Base-by-base conservation (phyloP, 2,888 invertebrate genomes). In the Morpho deidamia region DNA sequence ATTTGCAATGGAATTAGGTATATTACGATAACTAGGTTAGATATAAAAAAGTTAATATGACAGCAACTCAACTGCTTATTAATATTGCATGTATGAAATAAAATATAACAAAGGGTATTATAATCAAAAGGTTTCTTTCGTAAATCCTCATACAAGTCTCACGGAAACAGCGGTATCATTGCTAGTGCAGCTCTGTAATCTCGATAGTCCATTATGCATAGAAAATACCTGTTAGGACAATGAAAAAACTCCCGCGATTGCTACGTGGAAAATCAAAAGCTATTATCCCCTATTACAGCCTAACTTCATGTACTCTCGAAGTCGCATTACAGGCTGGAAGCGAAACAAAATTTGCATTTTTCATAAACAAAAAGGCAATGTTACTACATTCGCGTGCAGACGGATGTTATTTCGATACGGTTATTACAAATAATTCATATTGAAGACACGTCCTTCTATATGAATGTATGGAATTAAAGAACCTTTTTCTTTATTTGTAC, bases 221-320 rank as follows among this genome's bases (percentile, higher is more conserved):
- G 83, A 81, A 81, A 82, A 80, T 70, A 72, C 71, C 68, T 71
- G 76, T 72, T 72, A 70, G 73, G 71, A 82, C 82, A 82, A 81
- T 83, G 80, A 81, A 80, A 47, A 83, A 80, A 77, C 69, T 74
- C 72, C 59, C 55, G 61, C 75, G 71, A 79, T 74, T 66, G 71
- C 69, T 71, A 70, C 74, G 72, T 79, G 76, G 81, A 83, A 81
- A 85, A 83, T 76, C 68, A 71, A 80, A 78, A 67, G 72, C 71
- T 56, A 83, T 84, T 84, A 81, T 62, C 51, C 60, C 56, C 66
- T 64, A 81, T 80, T 80, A 83, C 65, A 58, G 53, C 60, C 66
- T 63, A 64, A 67, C 65, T 61, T 64, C 61, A 66, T 68, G 60
- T 60, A 65, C 55, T 56, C 62, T 38, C 45, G 46, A 37, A 33